Evolutionary conservation across 2,113 vertebrate species (phyloP).

Genomic region (Pelecanus crispus): DNA sequence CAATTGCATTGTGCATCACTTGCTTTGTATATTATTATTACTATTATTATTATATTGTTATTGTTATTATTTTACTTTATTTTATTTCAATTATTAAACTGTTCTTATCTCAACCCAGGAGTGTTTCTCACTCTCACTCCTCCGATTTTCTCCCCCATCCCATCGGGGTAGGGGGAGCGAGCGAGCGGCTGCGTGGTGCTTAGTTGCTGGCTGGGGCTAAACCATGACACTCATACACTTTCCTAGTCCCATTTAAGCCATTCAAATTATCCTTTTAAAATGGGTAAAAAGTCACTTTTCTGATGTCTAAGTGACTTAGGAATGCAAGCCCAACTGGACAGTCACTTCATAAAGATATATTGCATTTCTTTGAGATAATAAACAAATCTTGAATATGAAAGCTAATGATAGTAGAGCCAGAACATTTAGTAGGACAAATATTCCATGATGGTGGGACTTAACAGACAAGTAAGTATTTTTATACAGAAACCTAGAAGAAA

Average conservation of each 20-base stretch:
- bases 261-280: neutral
- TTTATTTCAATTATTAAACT: too few relatives aligned
- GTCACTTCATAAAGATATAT: neutral
- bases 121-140: too few relatives aligned
- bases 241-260: neutral
- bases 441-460: neutral
- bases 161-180: too few relatives aligned
- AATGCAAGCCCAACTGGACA: neutral
- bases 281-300: neutral
- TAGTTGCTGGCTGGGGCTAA: too few relatives aligned
- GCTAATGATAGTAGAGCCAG: neutral
- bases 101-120: too few relatives aligned
- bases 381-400: neutral
- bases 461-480: neutral
- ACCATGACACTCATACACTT: neutral
- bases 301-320: neutral
- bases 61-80: too few relatives aligned
- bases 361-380: neutral
- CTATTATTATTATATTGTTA: too few relatives aligned
- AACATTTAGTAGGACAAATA: neutral
- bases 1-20: too few relatives aligned
- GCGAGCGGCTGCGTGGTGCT: too few relatives aligned
- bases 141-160: too few relatives aligned
- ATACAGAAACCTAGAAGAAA: neutral
- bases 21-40: too few relatives aligned